These are phyloP conservation scores for Myotis planiceps DNA, from an alignment of 2,797 vertebrate genomes.

Conservation along the genomic window DNA sequence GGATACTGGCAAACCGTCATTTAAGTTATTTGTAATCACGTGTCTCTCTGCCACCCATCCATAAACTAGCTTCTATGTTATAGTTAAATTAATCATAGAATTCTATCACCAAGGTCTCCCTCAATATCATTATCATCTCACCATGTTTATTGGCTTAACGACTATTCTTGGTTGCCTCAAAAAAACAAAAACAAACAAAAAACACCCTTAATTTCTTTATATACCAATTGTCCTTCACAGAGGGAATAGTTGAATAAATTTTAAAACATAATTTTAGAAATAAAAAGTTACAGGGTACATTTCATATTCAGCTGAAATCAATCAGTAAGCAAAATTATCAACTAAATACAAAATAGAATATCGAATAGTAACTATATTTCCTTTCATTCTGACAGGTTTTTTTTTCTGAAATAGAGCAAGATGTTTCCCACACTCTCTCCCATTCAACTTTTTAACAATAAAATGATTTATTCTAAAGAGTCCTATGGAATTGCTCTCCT, in stretches of 20 bases:
- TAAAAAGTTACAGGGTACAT: neutral
- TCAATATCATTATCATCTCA: neutral
- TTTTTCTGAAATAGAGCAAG: neutral
- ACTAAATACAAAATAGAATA: neutral
- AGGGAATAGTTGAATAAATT: slow-evolving; percentile 5
- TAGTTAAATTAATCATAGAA: neutral
- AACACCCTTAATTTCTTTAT: neutral
- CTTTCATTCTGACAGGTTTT: neutral
- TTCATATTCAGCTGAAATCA: neutral
- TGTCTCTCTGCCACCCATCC: neutral
- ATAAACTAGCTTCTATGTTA: neutral
- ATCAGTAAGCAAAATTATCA: neutral
- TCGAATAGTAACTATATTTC: neutral
- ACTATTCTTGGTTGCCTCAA: neutral
- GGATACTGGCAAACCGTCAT: neutral
- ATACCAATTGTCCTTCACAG: neutral
- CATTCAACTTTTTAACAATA: neutral
- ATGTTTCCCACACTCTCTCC: neutral
- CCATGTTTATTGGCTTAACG: neutral
- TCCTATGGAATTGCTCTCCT: neutral
- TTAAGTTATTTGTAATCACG: neutral
- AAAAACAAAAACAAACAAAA: neutral
- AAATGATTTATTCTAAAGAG: neutral
- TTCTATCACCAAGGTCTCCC: neutral
- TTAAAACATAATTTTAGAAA: neutral